Evolutionary conservation across 2,888 invertebrate species (phyloP).

Genomic region (Miltochrista miniata): DNA sequence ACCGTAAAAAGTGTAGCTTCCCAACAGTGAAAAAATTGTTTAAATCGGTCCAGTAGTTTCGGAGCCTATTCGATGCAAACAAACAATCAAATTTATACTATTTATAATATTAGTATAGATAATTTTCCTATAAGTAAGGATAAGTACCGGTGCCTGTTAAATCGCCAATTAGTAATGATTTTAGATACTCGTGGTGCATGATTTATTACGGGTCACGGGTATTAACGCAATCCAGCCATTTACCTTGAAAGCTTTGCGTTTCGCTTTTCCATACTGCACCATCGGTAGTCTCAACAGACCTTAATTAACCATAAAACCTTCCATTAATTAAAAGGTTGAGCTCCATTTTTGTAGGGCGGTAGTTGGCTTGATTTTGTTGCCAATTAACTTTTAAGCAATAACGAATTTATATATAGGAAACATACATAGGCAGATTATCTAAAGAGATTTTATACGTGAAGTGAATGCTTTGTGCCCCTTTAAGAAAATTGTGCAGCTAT

Average conservation of each 20-base stretch:
- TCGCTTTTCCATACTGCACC: neutral
- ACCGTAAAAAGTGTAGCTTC: too few relatives aligned
- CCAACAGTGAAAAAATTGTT: too few relatives aligned
- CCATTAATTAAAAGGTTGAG: neutral
- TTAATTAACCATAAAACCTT: constrained; percentile 7
- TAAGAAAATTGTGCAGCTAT: too few relatives aligned
- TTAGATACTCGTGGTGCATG: constrained; percentile 2
- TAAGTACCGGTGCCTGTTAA: constrained; percentile 4
- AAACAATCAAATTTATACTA: too few relatives aligned
- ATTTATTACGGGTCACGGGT: constrained; percentile 12
- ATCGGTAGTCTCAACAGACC: neutral
- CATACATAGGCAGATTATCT: too few relatives aligned
- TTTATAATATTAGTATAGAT: too few relatives aligned
- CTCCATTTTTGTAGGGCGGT: neutral
- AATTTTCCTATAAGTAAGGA: too few relatives aligned
- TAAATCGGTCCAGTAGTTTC: too few relatives aligned
- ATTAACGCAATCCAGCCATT: constrained; percentile 10
- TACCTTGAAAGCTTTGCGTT: constrained; percentile 4
- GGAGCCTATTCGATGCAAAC: too few relatives aligned
- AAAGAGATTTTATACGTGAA: too few relatives aligned
- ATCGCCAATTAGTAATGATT: constrained; percentile 10
- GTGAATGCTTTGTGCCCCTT: too few relatives aligned
- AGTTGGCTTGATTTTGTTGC: neutral
- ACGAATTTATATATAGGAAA: too few relatives aligned
- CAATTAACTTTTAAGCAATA: neutral